Percentiles rank a stretch among this genome's conserved stretches.
phyloP scores from a whole-genome alignment of 1,140 invertebrate genomes.

The Lasioglossum albipes region DNA sequence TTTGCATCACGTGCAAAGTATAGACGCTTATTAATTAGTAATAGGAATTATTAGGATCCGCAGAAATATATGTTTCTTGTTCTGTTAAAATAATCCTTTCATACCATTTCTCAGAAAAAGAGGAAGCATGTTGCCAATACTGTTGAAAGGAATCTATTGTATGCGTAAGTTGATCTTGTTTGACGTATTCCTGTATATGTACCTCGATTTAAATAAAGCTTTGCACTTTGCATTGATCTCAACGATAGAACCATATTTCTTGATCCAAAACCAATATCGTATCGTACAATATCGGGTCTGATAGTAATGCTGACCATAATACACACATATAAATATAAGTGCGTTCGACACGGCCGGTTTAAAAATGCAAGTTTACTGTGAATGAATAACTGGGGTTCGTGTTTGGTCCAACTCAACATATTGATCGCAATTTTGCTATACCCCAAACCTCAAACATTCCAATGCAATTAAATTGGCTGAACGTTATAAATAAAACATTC shows the following conservation, averaged over 20 bases:
- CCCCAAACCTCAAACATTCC: neutral
- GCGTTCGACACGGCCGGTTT: neutral
- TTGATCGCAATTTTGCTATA: neutral
- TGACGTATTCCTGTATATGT: neutral
- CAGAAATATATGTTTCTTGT: neutral
- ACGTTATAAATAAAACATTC: too few relatives aligned
- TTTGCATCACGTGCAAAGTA: too few relatives aligned
- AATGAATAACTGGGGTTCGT: neutral
- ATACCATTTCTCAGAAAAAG: neutral
- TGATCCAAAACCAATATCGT: slow-evolving; percentile 3
- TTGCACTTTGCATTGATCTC: neutral
- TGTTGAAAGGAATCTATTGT: neutral
- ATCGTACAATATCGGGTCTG: neutral
- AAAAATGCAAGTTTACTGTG: neutral
- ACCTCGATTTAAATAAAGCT: neutral
- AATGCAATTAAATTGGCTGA: too few relatives aligned
- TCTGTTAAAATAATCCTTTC: neutral
- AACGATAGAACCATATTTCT: neutral
- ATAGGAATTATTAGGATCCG: too few relatives aligned
- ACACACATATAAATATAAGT: neutral
- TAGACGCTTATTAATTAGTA: too few relatives aligned
- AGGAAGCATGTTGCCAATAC: neutral
- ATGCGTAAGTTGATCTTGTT: neutral
- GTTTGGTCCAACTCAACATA: neutral
- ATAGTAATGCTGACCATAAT: neutral